Evolutionary conservation across 1,140 invertebrate species (phyloP).

Genomic region (Euura saliciscinereae): DNA sequence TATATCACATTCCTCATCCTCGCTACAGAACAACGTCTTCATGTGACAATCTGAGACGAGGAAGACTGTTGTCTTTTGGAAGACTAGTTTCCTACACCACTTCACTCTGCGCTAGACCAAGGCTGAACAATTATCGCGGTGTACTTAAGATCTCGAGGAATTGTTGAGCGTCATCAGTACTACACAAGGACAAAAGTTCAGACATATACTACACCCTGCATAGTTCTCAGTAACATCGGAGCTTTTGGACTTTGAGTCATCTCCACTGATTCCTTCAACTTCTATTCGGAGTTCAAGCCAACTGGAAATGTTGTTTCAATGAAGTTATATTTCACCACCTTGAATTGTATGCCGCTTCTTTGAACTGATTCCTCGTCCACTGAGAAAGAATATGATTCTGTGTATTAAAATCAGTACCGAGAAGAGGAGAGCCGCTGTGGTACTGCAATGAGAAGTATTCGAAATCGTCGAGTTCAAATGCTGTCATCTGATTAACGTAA

Average conservation of each 20-base stretch:
- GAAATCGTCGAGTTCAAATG: neutral
- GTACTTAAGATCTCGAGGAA: conserved; percentile 35
- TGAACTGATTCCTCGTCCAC: neutral
- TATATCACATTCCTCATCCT: too few relatives aligned
- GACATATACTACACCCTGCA: too few relatives aligned
- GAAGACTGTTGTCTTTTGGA: too few relatives aligned
- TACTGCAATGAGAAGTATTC: too few relatives aligned
- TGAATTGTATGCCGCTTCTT: neutral
- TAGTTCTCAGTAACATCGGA: neutral
- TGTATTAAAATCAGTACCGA: too few relatives aligned
- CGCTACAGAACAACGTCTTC: too few relatives aligned
- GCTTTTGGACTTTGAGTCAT: neutral
- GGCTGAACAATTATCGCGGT: conserved; percentile 31
- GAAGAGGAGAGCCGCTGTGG: too few relatives aligned
- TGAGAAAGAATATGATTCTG: neutral
- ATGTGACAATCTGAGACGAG: too few relatives aligned
- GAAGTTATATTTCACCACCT: neutral
- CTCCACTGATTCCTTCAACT: neutral
- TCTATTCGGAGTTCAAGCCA: neutral
- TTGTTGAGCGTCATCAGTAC: neutral
- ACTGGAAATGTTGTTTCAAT: neutral
- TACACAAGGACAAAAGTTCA: neutral
- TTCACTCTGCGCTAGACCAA: neutral
- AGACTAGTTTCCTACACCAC: too few relatives aligned
- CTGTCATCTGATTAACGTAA: neutral